Evolutionary conservation across 2,888 invertebrate genomes (phyloP), one percentile per base, ranked within the genome.

Genomic region (Agriopis aurantiaria): DNA sequence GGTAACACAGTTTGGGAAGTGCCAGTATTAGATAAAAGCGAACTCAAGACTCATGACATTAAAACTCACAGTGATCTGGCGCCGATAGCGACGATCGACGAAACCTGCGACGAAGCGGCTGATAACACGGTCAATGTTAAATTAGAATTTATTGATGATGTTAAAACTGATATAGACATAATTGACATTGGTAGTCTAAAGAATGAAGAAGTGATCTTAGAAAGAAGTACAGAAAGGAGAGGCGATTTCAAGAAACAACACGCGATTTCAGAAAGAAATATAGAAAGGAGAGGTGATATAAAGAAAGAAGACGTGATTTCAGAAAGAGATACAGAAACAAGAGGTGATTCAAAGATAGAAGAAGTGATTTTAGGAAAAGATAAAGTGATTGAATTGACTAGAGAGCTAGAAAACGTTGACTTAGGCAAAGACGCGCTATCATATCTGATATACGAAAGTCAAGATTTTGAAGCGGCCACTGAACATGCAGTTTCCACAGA

Each of bases 31-130:
- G 85, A 85, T 33, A 88, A 86, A 84, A 78, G 17, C 74, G 87
- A 88, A 71, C 65, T 76, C 17, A 89, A 86, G 83, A 6, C 68
- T 0, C 88, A 91, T 8, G 88, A 88, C 0, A 57, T 74, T 68
- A 89, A 86, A 70, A 45, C 72, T 51, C 84, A 84, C 73, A 82
- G 75, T 63, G 91, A 91, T 65, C 77, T 91, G 72, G 93, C 93
- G 11, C 93, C 93, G 0, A 93, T 93, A 70, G 93, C 93, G 1
- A 92, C 91, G 1, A 92, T 92, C 11, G 93, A 93, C 17, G 93
- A 93, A 72, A 87, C 91, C 0, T 84, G 86, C 14, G 91, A 92
- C 12, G 90, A 90, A 76, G 71, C 84, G 1, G 85, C 87, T 14
- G 84, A 88, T 77, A 83, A 61, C 48, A 71, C 74, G 7, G 74